Evolutionary conservation across 2,797 vertebrate genomes (phyloP).

Genomic region (Scolopax bukidnonensis): DNA sequence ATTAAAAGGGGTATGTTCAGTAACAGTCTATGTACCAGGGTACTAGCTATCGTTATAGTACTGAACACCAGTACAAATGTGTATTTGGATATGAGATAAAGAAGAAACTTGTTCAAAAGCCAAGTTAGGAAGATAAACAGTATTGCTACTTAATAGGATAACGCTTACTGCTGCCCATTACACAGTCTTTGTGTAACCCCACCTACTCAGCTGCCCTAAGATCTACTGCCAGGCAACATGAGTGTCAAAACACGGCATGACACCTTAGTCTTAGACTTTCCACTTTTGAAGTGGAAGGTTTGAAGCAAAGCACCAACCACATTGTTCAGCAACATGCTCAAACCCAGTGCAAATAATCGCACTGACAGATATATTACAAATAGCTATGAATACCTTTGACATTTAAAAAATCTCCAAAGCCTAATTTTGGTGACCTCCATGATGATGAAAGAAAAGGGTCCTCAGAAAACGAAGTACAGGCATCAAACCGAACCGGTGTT

Average conservation of each 20-base stretch:
- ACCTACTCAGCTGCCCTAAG: background rate
- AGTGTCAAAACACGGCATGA: background rate
- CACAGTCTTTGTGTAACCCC: background rate
- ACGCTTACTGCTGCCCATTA: background rate
- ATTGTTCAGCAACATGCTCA: background rate
- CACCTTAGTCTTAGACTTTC: background rate
- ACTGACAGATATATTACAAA: background rate
- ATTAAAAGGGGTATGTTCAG: background rate
- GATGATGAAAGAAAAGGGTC: background rate
- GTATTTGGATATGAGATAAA: background rate
- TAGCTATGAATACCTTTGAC: background rate
- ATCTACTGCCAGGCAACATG: background rate
- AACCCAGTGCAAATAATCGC: background rate
- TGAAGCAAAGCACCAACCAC: background rate
- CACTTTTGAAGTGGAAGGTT: background rate
- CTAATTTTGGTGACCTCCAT: background rate
- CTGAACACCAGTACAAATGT: background rate
- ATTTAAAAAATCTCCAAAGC: background rate
- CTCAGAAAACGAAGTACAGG: background rate
- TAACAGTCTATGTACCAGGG: background rate
- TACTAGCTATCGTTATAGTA: background rate
- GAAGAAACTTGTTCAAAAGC: background rate
- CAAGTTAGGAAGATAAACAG: background rate
- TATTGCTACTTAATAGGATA: background rate
- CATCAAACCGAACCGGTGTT: background rate